Evolutionary conservation across 2,113 vertebrate species (phyloP).

Genomic region (Amphilophus citrinellus): DNA sequence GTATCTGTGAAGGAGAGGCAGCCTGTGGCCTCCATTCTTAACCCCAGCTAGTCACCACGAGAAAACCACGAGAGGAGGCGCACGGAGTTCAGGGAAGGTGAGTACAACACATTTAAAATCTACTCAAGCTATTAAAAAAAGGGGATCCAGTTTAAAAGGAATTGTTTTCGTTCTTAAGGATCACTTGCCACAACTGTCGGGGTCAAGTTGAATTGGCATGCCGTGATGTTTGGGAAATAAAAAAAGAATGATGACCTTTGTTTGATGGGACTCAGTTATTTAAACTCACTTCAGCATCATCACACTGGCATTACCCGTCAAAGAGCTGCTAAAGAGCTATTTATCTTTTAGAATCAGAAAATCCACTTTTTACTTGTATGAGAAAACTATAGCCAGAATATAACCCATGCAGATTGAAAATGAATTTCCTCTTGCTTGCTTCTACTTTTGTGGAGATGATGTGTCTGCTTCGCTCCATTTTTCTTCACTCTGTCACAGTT

Average conservation of each 20-base stretch:
- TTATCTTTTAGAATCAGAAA: neutral
- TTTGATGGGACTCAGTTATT: constrained; percentile 42
- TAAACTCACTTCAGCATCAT: constrained; percentile 45
- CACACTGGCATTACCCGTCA: constrained; percentile 20
- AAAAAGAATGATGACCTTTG: constrained; percentile 47
- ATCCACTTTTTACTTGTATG: neutral
- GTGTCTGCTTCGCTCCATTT: neutral
- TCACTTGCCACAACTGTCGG: constrained; percentile 3
- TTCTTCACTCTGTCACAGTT: constrained; percentile 60
- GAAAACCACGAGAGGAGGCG: constrained; percentile 28
- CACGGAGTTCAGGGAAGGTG: constrained; percentile 48
- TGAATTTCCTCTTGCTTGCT: neutral
- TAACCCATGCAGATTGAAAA: neutral
- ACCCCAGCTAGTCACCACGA: neutral
- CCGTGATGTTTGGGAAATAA: constrained; percentile 28
- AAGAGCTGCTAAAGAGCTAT: neutral
- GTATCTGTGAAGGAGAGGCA: constrained; percentile 22
- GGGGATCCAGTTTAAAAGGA: neutral
- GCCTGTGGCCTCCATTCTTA: constrained; percentile 27
- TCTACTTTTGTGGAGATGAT: neutral
- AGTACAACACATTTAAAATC: constrained; percentile 12
- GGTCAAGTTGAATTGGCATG: constrained; percentile 13
- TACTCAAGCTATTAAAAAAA: neutral
- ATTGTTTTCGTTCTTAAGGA: neutral
- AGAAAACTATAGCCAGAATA: neutral